A percentile compares a stretch with the other conserved stretches of the same genome.
Conservation (phyloP, 2,888 invertebrate genomes). For the Drosophila mercatorum region DNA sequence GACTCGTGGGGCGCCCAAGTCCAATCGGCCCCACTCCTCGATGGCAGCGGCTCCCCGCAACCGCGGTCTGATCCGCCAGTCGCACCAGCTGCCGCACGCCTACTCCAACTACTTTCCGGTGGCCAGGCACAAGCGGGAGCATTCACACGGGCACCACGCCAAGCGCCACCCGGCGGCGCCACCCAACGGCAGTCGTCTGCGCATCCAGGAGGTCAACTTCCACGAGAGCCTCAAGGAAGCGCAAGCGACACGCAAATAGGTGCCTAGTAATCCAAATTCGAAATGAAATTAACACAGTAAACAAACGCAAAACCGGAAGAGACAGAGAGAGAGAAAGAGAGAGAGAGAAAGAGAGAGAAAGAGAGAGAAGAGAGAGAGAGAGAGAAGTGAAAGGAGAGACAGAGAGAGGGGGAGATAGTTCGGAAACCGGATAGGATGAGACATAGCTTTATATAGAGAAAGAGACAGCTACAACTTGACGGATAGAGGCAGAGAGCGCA, state of each 20-base stretch:
- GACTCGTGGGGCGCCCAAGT: background rate
- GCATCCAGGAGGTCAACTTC: conserved; percentile 28
- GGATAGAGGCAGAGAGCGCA: background rate
- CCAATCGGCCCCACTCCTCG: background rate
- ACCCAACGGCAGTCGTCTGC: conserved; percentile 9
- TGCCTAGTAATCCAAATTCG: background rate
- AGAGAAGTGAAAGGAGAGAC: too few relatives aligned
- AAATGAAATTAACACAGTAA: background rate
- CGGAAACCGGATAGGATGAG: background rate
- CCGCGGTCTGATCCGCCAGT: background rate
- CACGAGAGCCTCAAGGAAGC: conserved; percentile 4
- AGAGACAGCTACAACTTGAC: too few relatives aligned
- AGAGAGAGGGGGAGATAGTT: background rate
- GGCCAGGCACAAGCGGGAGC: conserved; percentile 1
- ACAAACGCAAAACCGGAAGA: background rate
- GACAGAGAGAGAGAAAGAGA: background rate
- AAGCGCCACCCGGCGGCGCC: conserved; percentile 1
- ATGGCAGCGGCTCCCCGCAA: background rate
- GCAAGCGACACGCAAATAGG: conserved; percentile 18
- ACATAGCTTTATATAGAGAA: background rate
- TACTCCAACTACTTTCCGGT: conserved; percentile 12
- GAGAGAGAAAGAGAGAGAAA: background rate
- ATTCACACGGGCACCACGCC: background rate
- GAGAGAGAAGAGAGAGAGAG: background rate
- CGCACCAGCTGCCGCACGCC: background rate